Percentiles rank a stretch among this genome's conserved stretches.
Evolutionary conservation across 2,888 invertebrate genomes (phyloP).

Genomic region (Erynnis tages): DNA sequence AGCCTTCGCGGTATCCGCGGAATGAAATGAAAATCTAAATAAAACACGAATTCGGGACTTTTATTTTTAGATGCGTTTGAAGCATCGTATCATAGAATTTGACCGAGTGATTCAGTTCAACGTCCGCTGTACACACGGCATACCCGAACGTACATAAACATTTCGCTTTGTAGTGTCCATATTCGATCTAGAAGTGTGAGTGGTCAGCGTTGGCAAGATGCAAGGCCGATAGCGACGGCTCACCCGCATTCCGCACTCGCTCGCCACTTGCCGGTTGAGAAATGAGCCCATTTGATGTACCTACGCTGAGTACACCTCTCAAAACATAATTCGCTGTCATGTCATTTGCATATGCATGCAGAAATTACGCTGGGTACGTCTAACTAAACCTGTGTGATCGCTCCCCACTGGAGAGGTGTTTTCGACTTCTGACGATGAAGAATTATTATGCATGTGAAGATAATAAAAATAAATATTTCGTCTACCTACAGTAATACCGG

Average conservation of each 20-base stretch:
- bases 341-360: slow-evolving; percentile 21
- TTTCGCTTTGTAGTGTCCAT: slow-evolving; percentile 32
- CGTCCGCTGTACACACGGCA: slow-evolving; percentile 30
- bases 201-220: slow-evolving; percentile 72
- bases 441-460: too few species aligned
- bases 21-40: slow-evolving; percentile 18
- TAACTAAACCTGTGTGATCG: not conserved
- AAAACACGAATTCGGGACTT: slow-evolving; percentile 6
- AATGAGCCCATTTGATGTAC: slow-evolving; percentile 63
- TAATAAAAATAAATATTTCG: too few species aligned
- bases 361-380: slow-evolving; percentile 9
- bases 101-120: slow-evolving; percentile 33
- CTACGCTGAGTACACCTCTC: slow-evolving; percentile 46
- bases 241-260: slow-evolving; percentile 69
- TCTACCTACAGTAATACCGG: too few species aligned
- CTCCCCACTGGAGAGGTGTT: not conserved
- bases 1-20: slow-evolving; percentile 14
- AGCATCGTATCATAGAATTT: slow-evolving; percentile 28
- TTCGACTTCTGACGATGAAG: too few species aligned
- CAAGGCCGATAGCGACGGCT: slow-evolving; percentile 67
- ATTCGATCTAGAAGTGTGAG: slow-evolving; percentile 46
- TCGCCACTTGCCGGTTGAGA: slow-evolving; percentile 63
- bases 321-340: slow-evolving; percentile 35
- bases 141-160: slow-evolving; percentile 25
- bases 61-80: slow-evolving; percentile 24